Percentiles rank a stretch among this genome's conserved stretches.
phyloP scores from a whole-genome alignment of 2,888 invertebrate genomes.

The Elysia crispata region DNA sequence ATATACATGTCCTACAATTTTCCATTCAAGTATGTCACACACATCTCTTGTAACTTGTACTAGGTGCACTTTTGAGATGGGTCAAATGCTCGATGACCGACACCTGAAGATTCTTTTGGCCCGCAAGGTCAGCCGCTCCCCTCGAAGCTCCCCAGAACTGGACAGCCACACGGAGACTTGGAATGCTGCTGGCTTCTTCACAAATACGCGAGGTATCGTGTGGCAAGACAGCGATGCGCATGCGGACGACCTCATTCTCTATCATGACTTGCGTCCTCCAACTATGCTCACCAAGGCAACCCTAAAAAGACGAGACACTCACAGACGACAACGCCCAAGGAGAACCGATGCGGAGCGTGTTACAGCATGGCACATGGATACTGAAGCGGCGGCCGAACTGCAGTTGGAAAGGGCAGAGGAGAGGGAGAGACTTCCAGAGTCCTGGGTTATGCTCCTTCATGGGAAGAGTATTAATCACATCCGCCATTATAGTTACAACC shows the following conservation, averaged over 20 bases:
- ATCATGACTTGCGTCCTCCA: slow-evolving; percentile 56
- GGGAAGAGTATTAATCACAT: slow-evolving; percentile 59
- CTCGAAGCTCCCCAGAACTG: too few relatives aligned
- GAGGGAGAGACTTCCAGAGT: slow-evolving; percentile 47
- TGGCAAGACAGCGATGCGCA: slow-evolving; percentile 68
- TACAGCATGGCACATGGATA: slow-evolving; percentile 24
- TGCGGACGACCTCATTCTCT: slow-evolving; percentile 65
- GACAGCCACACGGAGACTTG: slow-evolving; percentile 55
- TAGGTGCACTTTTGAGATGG: slow-evolving; percentile 56
- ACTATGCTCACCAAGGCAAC: neutral
- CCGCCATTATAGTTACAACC: slow-evolving; percentile 58
- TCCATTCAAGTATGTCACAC: too few relatives aligned
- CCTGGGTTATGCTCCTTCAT: slow-evolving; percentile 65
- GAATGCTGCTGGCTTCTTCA: slow-evolving; percentile 63
- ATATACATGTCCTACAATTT: too few relatives aligned
- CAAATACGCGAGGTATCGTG: slow-evolving; percentile 61
- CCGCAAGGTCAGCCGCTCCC: slow-evolving; percentile 48
- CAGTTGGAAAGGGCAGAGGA: slow-evolving; percentile 36
- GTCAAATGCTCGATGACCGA: slow-evolving; percentile 59
- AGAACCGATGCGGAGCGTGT: neutral
- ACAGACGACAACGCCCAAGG: neutral
- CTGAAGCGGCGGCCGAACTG: slow-evolving; percentile 46
- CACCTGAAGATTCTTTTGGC: slow-evolving; percentile 57
- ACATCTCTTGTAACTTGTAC: too few relatives aligned
- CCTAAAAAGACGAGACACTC: slow-evolving; percentile 21